These are phyloP conservation scores for Dasysyrphus tricinctus DNA, from an alignment of 2,888 invertebrate genomes.

Conservation along the genomic window DNA sequence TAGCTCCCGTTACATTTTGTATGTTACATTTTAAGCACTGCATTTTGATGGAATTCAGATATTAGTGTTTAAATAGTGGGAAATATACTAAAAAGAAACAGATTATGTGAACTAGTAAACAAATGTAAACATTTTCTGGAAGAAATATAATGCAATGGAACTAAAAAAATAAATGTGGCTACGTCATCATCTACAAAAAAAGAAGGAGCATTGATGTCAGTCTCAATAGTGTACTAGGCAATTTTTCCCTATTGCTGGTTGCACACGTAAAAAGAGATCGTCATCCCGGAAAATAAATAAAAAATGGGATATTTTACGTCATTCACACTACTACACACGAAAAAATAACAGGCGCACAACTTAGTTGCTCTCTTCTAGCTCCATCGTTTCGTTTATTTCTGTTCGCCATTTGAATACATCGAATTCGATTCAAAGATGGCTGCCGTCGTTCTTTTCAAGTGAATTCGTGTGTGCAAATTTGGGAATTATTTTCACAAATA, in stretches of 20 bases:
- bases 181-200: conserved; percentile 47
- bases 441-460: conserved; percentile 73
- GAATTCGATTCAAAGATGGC: conserved; percentile 73
- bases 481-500: conserved; percentile 68
- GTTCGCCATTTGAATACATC: conserved; percentile 65
- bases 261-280: conserved; percentile 50
- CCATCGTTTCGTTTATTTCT: conserved; percentile 61
- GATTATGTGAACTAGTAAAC: not conserved
- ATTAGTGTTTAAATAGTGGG: not conserved
- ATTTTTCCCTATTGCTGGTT: conserved; percentile 47
- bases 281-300: conserved; percentile 41
- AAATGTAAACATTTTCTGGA: not conserved
- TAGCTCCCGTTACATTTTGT: conserved; percentile 1
- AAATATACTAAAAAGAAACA: not conserved
- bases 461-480: conserved; percentile 75
- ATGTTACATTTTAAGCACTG: not conserved
- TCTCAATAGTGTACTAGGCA: not conserved
- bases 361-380: conserved; percentile 17
- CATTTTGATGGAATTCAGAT: conserved; percentile 1
- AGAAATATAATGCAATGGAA: not conserved
- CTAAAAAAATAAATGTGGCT: conserved; percentile 16
- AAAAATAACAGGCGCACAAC: conserved; percentile 10
- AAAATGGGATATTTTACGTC: conserved; percentile 68
- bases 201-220: not conserved
- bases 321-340: not conserved